A percentile compares a stretch with the other conserved stretches of the same genome.
phyloP scores from a whole-genome alignment of 2,888 invertebrate genomes.

The Lepetodrilus schrolli region DNA sequence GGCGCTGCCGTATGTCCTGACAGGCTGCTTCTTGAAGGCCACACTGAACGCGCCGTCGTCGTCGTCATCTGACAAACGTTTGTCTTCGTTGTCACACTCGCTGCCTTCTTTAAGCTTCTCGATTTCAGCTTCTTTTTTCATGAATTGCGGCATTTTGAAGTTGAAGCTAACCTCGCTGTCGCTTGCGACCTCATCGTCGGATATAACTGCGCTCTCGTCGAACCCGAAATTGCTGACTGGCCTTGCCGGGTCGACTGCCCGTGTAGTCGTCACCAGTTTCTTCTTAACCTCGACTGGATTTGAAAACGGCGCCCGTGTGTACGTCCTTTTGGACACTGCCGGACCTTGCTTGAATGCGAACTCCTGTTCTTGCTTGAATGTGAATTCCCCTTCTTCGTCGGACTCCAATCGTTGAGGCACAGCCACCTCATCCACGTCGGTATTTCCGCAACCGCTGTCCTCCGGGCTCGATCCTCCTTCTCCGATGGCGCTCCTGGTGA shows the following conservation, averaged over 20 bases:
- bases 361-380: constrained; percentile 42
- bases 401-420: constrained; percentile 43
- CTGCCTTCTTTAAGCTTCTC: too few species aligned
- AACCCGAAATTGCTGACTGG: constrained; percentile 16
- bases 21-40: constrained; percentile 36
- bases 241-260: constrained; percentile 30
- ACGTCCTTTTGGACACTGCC: constrained; percentile 32
- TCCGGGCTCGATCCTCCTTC: constrained; percentile 30
- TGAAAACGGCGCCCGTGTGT: constrained; percentile 30
- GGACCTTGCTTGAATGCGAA: constrained; percentile 29
- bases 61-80: constrained; percentile 20
- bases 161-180: constrained; percentile 15
- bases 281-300: constrained; percentile 35
- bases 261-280: constrained; percentile 31
- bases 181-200: constrained; percentile 35
- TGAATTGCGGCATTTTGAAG: constrained; percentile 19
- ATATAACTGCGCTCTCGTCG: background rate
- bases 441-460: constrained; percentile 33
- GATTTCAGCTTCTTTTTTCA: background rate
- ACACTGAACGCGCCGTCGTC: constrained; percentile 42
- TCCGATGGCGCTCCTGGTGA: constrained; percentile 36
- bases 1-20: constrained; percentile 37
- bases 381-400: constrained; percentile 40
- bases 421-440: constrained; percentile 41
- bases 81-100: too few species aligned